phyloP scores from a whole-genome alignment of 2,797 vertebrate genomes.

The Typhlichthys eigenmanni region DNA sequence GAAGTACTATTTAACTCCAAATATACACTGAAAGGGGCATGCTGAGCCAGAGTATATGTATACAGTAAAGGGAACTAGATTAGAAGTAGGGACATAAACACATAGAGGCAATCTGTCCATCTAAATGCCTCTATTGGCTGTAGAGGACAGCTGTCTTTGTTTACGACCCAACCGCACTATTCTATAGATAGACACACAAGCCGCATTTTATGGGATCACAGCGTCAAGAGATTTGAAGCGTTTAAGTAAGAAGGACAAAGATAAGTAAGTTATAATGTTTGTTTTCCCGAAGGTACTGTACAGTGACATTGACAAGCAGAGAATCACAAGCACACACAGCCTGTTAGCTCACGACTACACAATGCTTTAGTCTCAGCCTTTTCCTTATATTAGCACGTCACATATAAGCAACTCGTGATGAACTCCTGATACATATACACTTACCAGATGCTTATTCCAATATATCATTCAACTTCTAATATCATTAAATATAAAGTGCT shows the following conservation, averaged over 20 bases:
- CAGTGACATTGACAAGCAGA: conserved; percentile 36
- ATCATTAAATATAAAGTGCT: too few relatives aligned
- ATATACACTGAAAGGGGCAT: too few relatives aligned
- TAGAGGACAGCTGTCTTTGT: conserved; percentile 22
- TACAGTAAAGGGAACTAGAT: conserved; percentile 4
- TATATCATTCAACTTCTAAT: too few relatives aligned
- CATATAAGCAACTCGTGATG: too few relatives aligned
- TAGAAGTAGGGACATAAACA: conserved; percentile 25
- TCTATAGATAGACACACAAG: conserved; percentile 50
- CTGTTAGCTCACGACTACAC: too few relatives aligned
- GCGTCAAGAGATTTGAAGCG: conserved; percentile 34
- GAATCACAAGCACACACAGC: conserved; percentile 23
- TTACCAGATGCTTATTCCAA: too few relatives aligned
- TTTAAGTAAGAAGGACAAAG: conserved; percentile 23
- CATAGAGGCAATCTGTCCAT: conserved; percentile 37
- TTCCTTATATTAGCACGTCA: too few relatives aligned
- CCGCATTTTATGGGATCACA: conserved; percentile 24
- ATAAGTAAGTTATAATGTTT: conserved; percentile 33
- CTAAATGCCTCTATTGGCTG: conserved; percentile 31
- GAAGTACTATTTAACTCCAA: background rate
- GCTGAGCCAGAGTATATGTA: conserved; percentile 20
- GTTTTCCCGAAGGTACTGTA: conserved; percentile 37
- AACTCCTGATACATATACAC: too few relatives aligned
- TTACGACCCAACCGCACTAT: conserved; percentile 30
- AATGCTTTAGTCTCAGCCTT: too few relatives aligned